Evolutionary conservation across 2,113 vertebrate species (phyloP).

Genomic region (Arenaria interpres): DNA sequence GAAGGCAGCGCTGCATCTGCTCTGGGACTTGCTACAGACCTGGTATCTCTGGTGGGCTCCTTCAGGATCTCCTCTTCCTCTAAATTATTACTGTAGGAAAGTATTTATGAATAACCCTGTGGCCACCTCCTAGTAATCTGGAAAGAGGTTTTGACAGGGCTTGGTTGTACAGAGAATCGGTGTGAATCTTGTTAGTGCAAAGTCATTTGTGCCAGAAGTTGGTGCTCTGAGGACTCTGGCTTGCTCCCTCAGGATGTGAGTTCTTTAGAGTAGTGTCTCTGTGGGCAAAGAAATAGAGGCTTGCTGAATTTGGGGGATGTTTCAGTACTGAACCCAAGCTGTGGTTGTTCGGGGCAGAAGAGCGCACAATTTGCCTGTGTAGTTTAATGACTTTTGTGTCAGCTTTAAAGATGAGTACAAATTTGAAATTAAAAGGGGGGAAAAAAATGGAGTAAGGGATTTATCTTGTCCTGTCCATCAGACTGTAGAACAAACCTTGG

Average conservation of each 20-base stretch:
- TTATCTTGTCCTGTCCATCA: not conserved
- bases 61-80: not conserved
- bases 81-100: not conserved
- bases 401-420: not conserved
- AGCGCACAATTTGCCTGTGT: rapidly evolving
- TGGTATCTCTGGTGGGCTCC: not conserved
- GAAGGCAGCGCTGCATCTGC: not conserved
- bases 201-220: not conserved
- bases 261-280: not conserved
- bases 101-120: not conserved
- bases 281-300: not conserved
- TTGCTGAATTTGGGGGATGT: not conserved
- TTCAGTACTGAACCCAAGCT: not conserved
- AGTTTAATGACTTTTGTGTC: not conserved
- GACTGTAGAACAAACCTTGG: not conserved
- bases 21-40: not conserved
- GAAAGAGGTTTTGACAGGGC: not conserved
- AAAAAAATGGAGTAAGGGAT: not conserved
- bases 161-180: not conserved
- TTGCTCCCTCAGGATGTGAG: not conserved
- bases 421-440: not conserved
- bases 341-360: not conserved
- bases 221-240: not conserved
- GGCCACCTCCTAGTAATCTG: not conserved
- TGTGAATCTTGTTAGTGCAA: not conserved